Evolutionary conservation across 2,888 invertebrate genomes (phyloP).

Genomic region (Chloromyia formosa): DNA sequence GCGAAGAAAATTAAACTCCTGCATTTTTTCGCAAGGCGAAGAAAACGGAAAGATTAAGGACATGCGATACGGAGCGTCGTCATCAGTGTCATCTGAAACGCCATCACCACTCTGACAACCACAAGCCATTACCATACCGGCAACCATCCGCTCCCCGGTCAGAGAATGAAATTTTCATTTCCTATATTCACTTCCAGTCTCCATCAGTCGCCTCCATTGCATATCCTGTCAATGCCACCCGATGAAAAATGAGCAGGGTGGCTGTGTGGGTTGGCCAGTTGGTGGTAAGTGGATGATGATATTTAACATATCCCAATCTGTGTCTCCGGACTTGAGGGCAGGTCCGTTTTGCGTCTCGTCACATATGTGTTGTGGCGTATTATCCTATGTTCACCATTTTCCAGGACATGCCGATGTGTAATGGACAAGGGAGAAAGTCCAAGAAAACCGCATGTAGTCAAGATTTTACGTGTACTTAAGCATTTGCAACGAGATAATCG

Average conservation of each 20-base stretch:
- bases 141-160: background rate
- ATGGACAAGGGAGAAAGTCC: background rate
- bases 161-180: background rate
- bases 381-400: background rate
- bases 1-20: too few relatives aligned
- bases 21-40: too few relatives aligned
- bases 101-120: background rate
- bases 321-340: too few relatives aligned
- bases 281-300: background rate
- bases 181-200: background rate
- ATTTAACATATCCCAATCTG: background rate
- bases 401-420: background rate
- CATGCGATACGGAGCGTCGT: background rate
- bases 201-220: background rate
- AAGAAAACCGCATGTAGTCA: constrained; percentile 32
- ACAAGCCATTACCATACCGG: background rate
- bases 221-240: constrained; percentile 1
- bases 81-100: background rate
- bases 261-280: too few relatives aligned
- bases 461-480: constrained; percentile 30
- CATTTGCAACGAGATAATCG: constrained; percentile 25
- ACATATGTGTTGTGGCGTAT: too few relatives aligned
- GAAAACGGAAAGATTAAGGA: background rate
- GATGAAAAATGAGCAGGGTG: background rate
- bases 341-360: too few relatives aligned